These are phyloP conservation scores for Ormyrus thymus DNA, from an alignment of 2,888 invertebrate genomes.

Conservation along the genomic window DNA sequence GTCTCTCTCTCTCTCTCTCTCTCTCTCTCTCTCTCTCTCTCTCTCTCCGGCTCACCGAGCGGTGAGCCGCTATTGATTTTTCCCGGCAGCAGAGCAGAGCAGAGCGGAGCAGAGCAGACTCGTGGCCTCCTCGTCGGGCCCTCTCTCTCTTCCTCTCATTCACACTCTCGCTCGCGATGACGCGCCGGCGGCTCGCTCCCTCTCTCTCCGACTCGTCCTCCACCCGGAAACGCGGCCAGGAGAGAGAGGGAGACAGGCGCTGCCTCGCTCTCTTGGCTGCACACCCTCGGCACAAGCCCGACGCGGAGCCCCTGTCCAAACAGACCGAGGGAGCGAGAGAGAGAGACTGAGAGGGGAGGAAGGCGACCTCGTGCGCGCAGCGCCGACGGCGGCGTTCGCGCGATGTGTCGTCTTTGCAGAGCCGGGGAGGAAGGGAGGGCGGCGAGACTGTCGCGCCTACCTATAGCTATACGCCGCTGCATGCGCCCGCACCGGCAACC, in stretches of 20 bases:
- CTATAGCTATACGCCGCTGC: conserved; percentile 5
- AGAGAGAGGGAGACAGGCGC: neutral
- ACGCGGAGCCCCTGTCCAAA: conserved; percentile 12
- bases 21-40: conserved; percentile 68
- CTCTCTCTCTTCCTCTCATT: conserved; percentile 54
- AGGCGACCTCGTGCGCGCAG: neutral
- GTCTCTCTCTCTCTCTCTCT: conserved; percentile 69
- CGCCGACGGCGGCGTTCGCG: neutral
- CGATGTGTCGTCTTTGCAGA: neutral
- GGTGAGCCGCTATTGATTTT: conserved; percentile 73
- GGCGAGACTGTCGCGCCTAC: conserved; percentile 26
- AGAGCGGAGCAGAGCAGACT: conserved; percentile 64
- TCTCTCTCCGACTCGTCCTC: conserved; percentile 55
- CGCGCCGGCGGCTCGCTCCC: conserved; percentile 3
- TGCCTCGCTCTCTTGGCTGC: conserved; percentile 22
- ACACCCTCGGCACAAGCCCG: conserved; percentile 42
- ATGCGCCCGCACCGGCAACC: neutral
- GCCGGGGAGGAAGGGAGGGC: neutral
- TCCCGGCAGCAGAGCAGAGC: conserved; percentile 63
- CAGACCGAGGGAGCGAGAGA: no score
- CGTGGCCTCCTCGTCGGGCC: conserved; percentile 68
- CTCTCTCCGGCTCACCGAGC: conserved; percentile 68
- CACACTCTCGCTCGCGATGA: conserved; percentile 44
- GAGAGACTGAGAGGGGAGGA: no score
- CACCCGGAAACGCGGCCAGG: conserved; percentile 55